Conservation (phyloP, 2,113 vertebrate genomes). For the Oryzias curvinotus region DNA sequence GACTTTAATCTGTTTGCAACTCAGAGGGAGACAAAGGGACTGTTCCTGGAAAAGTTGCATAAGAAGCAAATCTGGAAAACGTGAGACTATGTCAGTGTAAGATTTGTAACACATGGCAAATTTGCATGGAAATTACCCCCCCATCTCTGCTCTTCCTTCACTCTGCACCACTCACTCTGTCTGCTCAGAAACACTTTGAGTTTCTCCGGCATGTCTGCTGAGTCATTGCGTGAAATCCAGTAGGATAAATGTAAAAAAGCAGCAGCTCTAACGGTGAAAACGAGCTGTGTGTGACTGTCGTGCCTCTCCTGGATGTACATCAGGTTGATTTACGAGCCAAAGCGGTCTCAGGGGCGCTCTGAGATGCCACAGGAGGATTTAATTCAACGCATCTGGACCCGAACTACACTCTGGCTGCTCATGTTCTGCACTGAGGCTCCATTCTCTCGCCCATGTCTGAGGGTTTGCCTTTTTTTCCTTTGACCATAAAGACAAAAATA, state of each 20-base stretch:
- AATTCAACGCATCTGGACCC: slow-evolving; percentile 68
- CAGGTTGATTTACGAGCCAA: slow-evolving; percentile 61
- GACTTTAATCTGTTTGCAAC: slow-evolving; percentile 20
- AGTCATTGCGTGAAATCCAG: slow-evolving; percentile 54
- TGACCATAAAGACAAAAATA: slow-evolving; percentile 5
- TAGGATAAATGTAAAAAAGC: slow-evolving; percentile 12
- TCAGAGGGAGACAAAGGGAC: neutral
- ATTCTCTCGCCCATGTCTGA: slow-evolving; percentile 11
- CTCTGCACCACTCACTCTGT: neutral
- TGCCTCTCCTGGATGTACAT: slow-evolving; percentile 40
- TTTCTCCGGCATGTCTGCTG: slow-evolving; percentile 45
- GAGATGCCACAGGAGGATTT: slow-evolving; percentile 58
- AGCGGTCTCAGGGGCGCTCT: slow-evolving; percentile 47
- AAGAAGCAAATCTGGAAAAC: slow-evolving; percentile 40
- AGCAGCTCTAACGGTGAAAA: slow-evolving; percentile 26
- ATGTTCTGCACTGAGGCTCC: slow-evolving; percentile 18
- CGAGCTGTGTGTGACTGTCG: slow-evolving; percentile 25
- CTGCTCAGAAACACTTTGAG: slow-evolving; percentile 17
- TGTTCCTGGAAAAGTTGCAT: slow-evolving; percentile 36
- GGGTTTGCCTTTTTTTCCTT: slow-evolving; percentile 13
- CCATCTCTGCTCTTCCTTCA: slow-evolving; percentile 17
- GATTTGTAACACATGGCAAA: slow-evolving; percentile 60
- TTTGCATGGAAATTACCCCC: slow-evolving; percentile 46
- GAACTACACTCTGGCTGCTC: slow-evolving; percentile 29
- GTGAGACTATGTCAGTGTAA: slow-evolving; percentile 41